A percentile compares a stretch with the other conserved stretches of the same genome.
Conservation (phyloP, 2,797 vertebrate species). For the Rachycentron canadum region DNA sequence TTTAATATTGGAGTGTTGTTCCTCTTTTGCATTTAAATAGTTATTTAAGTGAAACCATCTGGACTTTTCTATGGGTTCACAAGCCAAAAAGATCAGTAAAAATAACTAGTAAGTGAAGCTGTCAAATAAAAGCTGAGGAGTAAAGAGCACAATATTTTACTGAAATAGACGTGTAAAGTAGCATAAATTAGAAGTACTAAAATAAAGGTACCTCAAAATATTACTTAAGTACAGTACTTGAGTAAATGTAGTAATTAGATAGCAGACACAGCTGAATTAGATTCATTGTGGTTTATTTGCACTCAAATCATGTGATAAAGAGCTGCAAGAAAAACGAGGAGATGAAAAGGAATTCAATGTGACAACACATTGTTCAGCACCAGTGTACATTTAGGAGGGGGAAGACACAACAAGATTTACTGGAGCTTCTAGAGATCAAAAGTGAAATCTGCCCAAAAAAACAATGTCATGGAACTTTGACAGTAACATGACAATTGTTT, state of each 20-base stretch:
- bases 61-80: neutral
- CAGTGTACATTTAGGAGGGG: constrained; percentile 61
- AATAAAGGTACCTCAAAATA: neutral
- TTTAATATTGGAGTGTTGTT: neutral
- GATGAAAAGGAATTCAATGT: constrained; percentile 73
- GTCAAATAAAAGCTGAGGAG: neutral
- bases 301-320: constrained; percentile 86
- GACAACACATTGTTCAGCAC: constrained; percentile 82
- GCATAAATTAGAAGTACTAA: neutral
- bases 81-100: neutral
- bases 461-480: constrained; percentile 6
- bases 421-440: constrained; percentile 32
- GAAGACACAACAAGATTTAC: constrained; percentile 35
- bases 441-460: constrained; percentile 33
- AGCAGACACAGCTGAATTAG: constrained; percentile 41
- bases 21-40: neutral
- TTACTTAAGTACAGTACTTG: neutral
- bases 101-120: neutral
- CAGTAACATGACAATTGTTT: constrained; percentile 1
- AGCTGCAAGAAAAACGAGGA: constrained; percentile 75
- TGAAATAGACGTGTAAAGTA: neutral
- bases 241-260: constrained; percentile 12
- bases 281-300: constrained; percentile 87
- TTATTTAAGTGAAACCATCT: neutral
- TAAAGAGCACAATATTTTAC: neutral